Evolutionary conservation across 2,113 vertebrate species (phyloP).

Genomic region (Physeter macrocephalus): DNA sequence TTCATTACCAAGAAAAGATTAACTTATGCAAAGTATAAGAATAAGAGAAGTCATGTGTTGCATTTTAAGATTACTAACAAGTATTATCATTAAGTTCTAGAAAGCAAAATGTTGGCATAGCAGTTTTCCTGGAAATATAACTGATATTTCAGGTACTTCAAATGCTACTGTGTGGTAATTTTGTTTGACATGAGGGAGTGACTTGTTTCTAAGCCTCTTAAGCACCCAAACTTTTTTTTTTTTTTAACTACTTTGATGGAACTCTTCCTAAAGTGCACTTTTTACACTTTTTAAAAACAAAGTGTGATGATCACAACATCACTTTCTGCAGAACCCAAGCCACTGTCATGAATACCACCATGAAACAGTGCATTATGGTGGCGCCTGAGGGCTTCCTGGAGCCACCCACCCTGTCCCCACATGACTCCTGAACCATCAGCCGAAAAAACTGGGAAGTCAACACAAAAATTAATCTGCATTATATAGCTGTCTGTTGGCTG

Average conservation of each 20-base stretch:
- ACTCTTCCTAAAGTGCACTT: neutral
- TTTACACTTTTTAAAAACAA: neutral
- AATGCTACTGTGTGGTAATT: neutral
- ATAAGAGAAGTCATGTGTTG: neutral
- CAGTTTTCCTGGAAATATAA: neutral
- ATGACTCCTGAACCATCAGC: neutral
- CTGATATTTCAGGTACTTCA: neutral
- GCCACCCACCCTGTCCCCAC: neutral
- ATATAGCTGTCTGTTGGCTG: neutral
- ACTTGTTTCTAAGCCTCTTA: neutral
- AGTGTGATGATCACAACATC: neutral
- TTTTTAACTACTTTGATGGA: neutral
- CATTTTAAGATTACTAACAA: neutral
- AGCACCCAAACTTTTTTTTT: neutral
- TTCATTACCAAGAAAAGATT: neutral
- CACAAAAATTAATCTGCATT: neutral
- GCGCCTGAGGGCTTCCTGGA: neutral
- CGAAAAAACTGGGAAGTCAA: neutral
- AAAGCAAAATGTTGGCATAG: neutral
- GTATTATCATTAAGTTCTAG: neutral
- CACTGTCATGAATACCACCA: neutral
- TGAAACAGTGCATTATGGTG: neutral
- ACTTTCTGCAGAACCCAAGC: neutral
- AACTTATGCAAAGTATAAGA: neutral
- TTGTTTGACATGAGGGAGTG: neutral